Base-by-base conservation (phyloP, 92 coral and sea anemone species). In the Actinernus sp. region DNA sequence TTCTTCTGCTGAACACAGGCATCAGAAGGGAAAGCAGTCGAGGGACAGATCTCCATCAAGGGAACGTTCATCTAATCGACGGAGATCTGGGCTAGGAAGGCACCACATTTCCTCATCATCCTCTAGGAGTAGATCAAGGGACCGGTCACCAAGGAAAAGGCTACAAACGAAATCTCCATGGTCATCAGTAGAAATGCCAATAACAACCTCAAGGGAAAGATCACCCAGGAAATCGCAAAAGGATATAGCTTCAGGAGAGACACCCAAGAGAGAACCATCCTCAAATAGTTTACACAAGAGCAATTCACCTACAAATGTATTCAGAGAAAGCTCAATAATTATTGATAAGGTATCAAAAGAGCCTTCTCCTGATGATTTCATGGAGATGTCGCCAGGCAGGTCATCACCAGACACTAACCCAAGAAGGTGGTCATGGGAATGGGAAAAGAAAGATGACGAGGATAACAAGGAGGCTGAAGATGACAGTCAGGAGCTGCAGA, bases 51-150 rank as follows among this genome's bases (percentile, higher is more conserved):
- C 41, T 14, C 14, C 41, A 36, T 31, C 25, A 3, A 31, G 63
- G 32, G 32, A 31, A n/a, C 63, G 34, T n/a, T 4, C 2, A 33
- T 2, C 3, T 2, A 50, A 8, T 17, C 26, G 26, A 50, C 4
- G 3, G 16, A 50, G 26, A 50, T 50, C 57, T 36, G 8, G 14
- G 41, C 14, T 7, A 7, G 41, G 14, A 36, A 36, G 14, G 14
- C 8, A 36, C 8, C 41, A 36, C 7, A 36, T 7, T 7, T 7
- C 22, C 52, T 45, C 52, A 9, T 18, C 17, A 18, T 45, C n/a
- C n/a, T n/a, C 52, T 30, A 55, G 40, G n/a, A 31, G 62, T 25
- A 55, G 62, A 19, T 55, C 62, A 6, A 13, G 6, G 24, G 58
- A 51, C 28, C 4, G 17, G 58, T 20, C 32, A 18, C 8, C 27